Percentiles rank a stretch among this genome's conserved stretches.
phyloP scores from a whole-genome alignment of 1,140 invertebrate genomes.

The Atta cephalotes region DNA sequence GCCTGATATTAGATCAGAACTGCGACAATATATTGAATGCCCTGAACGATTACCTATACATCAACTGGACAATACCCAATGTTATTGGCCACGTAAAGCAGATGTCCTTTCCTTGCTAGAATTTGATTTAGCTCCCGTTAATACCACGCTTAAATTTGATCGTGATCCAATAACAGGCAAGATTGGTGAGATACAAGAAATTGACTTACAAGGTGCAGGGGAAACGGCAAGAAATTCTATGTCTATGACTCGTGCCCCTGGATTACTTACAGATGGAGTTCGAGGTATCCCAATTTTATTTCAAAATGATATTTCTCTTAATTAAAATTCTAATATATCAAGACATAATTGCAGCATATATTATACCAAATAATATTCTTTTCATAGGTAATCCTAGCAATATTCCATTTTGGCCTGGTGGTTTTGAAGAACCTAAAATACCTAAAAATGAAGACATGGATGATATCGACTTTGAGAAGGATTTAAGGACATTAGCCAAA shows the following conservation, averaged over 20 bases:
- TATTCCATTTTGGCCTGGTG: slow-evolving; percentile 93
- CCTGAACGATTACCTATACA: slow-evolving; percentile 89
- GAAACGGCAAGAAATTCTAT: slow-evolving; percentile 91
- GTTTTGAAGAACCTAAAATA: slow-evolving; percentile 89
- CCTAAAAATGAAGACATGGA: slow-evolving; percentile 70
- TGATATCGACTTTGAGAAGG: slow-evolving; percentile 86
- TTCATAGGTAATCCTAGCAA: slow-evolving; percentile 89
- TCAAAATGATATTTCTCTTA: not conserved
- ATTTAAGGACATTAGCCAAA: slow-evolving; percentile 89
- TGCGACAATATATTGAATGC: slow-evolving; percentile 88
- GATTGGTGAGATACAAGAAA: slow-evolving; percentile 90
- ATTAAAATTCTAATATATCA: slow-evolving; percentile 33
- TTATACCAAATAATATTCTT: slow-evolving; percentile 3
- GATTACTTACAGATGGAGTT: slow-evolving; percentile 87
- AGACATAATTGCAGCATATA: not conserved
- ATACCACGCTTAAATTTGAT: slow-evolving; percentile 88
- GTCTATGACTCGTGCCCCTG: slow-evolving; percentile 90
- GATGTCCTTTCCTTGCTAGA: slow-evolving; percentile 86
- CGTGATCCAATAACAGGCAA: slow-evolving; percentile 91
- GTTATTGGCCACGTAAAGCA: slow-evolving; percentile 87
- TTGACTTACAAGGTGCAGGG: slow-evolving; percentile 87
- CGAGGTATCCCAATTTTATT: slow-evolving; percentile 78
- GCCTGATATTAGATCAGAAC: slow-evolving; percentile 86
- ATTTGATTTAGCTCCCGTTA: slow-evolving; percentile 85
- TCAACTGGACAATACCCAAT: slow-evolving; percentile 87